Conservation (phyloP, 2,888 invertebrate genomes). For the Yponomeuta malinellus region DNA sequence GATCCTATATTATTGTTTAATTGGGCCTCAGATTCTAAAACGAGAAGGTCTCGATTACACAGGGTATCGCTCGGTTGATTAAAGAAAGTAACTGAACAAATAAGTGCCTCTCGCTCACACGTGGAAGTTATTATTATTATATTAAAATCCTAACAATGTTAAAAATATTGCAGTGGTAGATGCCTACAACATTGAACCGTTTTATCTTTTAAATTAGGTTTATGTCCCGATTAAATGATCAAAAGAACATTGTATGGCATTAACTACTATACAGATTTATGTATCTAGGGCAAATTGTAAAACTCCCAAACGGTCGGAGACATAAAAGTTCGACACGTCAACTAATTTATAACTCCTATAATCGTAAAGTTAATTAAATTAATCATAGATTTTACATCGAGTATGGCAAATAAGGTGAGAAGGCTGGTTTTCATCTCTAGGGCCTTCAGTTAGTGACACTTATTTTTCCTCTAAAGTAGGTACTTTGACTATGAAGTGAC, state of each 20-base stretch:
- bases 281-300: constrained; percentile 6
- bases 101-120: too few species aligned
- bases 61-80: too few species aligned
- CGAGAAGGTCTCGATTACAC: too few species aligned
- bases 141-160: too few species aligned
- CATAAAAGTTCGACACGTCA: constrained; percentile 6
- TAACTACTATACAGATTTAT: neutral
- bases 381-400: neutral
- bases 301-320: neutral
- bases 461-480: neutral
- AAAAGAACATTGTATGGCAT: neutral
- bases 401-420: neutral
- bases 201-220: neutral
- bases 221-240: neutral
- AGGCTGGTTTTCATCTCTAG: neutral
- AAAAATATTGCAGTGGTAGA: too few species aligned
- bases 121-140: too few species aligned
- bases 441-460: neutral
- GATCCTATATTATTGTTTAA: too few species aligned
- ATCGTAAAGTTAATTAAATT: constrained; percentile 9
- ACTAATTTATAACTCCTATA: neutral
- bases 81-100: too few species aligned
- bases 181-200: too few species aligned
- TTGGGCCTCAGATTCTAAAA: too few species aligned
- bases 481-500: neutral